Evolutionary conservation across 2,888 invertebrate species (phyloP).

Genomic region (Sarcophaga subvicina): DNA sequence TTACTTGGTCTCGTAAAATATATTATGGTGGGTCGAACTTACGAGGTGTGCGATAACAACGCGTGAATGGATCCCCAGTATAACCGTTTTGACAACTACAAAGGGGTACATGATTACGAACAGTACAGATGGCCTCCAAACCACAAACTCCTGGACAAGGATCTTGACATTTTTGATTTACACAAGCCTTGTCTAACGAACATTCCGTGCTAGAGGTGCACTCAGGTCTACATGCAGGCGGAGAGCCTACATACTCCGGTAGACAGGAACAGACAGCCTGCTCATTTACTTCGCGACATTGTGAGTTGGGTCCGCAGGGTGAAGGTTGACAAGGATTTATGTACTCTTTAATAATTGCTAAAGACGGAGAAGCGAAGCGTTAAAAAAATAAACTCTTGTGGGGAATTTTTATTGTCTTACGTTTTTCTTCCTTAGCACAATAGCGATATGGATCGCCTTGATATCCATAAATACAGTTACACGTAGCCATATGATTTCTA

Average conservation of each 20-base stretch:
- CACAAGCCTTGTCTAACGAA: constrained; percentile 85
- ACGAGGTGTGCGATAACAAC: constrained; percentile 82
- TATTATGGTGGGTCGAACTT: constrained; percentile 70
- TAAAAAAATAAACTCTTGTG: not conserved
- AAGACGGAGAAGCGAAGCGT: not conserved
- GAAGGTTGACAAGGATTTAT: constrained; percentile 83
- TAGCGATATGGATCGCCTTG: constrained; percentile 89
- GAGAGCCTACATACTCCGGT: constrained; percentile 86
- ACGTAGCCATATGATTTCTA: constrained; percentile 87
- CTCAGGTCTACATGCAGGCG: constrained; percentile 89
- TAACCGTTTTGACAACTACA: constrained; percentile 86
- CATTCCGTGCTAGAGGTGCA: constrained; percentile 87
- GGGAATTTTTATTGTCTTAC: constrained; percentile 80
- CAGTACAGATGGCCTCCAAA: constrained; percentile 86
- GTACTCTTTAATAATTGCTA: constrained; percentile 75
- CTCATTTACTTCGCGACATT: constrained; percentile 87
- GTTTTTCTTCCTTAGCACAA: constrained; percentile 83
- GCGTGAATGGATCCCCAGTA: constrained; percentile 88
- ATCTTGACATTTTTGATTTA: constrained; percentile 86
- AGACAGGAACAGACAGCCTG: constrained; percentile 88
- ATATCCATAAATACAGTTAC: constrained; percentile 87
- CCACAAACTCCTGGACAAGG: constrained; percentile 89
- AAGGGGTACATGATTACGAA: constrained; percentile 87
- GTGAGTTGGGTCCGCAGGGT: constrained; percentile 91
- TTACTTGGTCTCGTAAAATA: not conserved